Percentiles rank a stretch among this genome's conserved stretches.
phyloP scores from a whole-genome alignment of 1,140 invertebrate species.

The Heliconius hermathena region DNA sequence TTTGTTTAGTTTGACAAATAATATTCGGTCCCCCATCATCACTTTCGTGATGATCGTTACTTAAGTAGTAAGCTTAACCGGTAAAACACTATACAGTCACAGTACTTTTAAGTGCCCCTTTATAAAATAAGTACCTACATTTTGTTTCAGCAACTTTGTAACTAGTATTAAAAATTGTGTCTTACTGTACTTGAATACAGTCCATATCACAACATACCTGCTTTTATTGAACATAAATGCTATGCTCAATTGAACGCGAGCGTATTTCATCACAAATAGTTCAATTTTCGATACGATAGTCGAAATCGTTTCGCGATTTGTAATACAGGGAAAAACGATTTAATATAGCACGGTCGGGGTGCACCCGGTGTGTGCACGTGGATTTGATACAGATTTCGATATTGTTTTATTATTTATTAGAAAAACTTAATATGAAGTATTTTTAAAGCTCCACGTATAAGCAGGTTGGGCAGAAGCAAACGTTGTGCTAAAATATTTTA shows the following conservation, averaged over 20 bases:
- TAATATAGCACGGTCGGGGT: neutral
- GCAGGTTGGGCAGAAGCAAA: no score
- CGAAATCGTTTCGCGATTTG: slow-evolving; percentile 16
- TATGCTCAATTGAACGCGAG: slow-evolving; percentile 2
- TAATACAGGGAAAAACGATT: slow-evolving; percentile 10
- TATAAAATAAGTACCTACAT: neutral
- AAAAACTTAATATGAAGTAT: neutral
- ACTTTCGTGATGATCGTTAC: no score
- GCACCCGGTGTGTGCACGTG: neutral
- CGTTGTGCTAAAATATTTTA: no score
- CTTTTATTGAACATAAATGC: slow-evolving; percentile 5
- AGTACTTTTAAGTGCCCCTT: neutral
- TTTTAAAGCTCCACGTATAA: no score
- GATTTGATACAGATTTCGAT: neutral
- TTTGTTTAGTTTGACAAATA: no score
- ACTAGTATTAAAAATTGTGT: neutral
- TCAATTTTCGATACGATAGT: slow-evolving; percentile 20
- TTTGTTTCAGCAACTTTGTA: neutral
- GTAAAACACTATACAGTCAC: neutral
- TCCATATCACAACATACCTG: neutral
- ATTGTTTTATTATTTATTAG: neutral
- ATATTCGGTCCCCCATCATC: no score
- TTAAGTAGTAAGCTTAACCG: neutral
- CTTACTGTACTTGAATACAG: neutral
- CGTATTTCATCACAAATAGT: slow-evolving; percentile 18